These are phyloP conservation scores for Alectoris magna DNA, from an alignment of 2,797 vertebrate species.

Conservation along the genomic window DNA sequence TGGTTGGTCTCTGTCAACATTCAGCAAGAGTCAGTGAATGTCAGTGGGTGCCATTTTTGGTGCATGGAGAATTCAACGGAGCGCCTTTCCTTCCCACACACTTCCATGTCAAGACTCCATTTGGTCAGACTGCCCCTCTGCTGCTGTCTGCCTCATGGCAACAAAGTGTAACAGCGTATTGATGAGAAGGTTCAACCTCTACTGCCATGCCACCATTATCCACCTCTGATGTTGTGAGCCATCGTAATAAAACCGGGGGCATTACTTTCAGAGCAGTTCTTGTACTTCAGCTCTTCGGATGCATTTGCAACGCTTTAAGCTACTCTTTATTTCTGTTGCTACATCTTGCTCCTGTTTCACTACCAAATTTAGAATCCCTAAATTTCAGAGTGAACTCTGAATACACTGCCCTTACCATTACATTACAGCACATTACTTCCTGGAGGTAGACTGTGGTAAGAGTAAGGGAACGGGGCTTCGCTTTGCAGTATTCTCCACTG, in stretches of 20 bases:
- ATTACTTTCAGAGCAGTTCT: no score
- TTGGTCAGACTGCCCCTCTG: neutral
- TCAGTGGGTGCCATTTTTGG: neutral
- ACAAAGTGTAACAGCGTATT: no score
- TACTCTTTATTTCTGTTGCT: neutral
- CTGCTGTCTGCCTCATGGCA: no score
- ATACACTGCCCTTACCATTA: neutral
- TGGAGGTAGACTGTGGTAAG: neutral
- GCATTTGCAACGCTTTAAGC: neutral
- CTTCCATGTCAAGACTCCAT: neutral
- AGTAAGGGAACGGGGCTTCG: neutral
- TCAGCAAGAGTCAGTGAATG: neutral
- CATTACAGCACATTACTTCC: neutral
- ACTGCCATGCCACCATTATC: no score
- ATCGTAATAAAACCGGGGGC: no score
- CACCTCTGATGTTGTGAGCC: no score
- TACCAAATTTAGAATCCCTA: neutral
- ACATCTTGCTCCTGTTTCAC: neutral
- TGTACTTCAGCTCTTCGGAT: neutral
- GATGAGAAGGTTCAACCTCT: no score
- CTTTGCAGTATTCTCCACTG: neutral
- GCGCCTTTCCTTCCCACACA: neutral
- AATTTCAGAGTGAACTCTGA: neutral
- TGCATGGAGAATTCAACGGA: neutral
- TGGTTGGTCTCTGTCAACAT: neutral